Evolutionary conservation across 1,140 invertebrate genomes (phyloP).

Genomic region (Drosophila biarmipes): DNA sequence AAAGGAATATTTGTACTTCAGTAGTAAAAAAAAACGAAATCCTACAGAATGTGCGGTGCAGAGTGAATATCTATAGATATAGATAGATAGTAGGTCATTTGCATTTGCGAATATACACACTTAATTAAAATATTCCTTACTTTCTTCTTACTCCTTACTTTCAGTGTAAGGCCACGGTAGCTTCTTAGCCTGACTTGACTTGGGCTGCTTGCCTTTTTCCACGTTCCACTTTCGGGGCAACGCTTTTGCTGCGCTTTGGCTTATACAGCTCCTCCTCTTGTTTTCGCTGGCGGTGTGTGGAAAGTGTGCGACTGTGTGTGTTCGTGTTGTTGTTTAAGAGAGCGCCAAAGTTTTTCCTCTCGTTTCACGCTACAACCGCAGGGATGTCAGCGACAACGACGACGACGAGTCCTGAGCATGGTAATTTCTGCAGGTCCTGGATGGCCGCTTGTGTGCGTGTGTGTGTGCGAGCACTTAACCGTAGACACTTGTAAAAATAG

Average conservation of each 20-base stretch:
- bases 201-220: slow-evolving; percentile 65
- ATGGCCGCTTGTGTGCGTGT: slow-evolving; percentile 5
- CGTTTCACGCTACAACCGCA: slow-evolving; percentile 71
- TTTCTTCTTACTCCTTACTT: not conserved
- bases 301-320: slow-evolving; percentile 1
- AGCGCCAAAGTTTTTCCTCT: slow-evolving; percentile 75
- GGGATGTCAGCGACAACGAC: slow-evolving; percentile 46
- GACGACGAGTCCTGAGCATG: slow-evolving; percentile 64
- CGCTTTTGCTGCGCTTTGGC: slow-evolving; percentile 35
- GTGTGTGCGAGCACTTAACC: slow-evolving; percentile 66
- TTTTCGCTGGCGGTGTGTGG: slow-evolving; percentile 15
- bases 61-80: too few relatives aligned
- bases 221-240: slow-evolving; percentile 59
- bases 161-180: slow-evolving; percentile 36
- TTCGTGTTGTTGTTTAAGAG: slow-evolving; percentile 60
- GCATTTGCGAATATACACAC: too few relatives aligned
- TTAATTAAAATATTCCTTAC: not conserved
- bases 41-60: too few relatives aligned
- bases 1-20: too few relatives aligned
- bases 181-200: slow-evolving; percentile 69
- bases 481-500: slow-evolving; percentile 82
- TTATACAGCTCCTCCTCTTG: slow-evolving; percentile 21
- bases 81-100: too few relatives aligned
- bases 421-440: slow-evolving; percentile 71
- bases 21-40: too few relatives aligned